phyloP scores from a whole-genome alignment of 2,888 invertebrate species.

The Ichneumoninae sp. region DNA sequence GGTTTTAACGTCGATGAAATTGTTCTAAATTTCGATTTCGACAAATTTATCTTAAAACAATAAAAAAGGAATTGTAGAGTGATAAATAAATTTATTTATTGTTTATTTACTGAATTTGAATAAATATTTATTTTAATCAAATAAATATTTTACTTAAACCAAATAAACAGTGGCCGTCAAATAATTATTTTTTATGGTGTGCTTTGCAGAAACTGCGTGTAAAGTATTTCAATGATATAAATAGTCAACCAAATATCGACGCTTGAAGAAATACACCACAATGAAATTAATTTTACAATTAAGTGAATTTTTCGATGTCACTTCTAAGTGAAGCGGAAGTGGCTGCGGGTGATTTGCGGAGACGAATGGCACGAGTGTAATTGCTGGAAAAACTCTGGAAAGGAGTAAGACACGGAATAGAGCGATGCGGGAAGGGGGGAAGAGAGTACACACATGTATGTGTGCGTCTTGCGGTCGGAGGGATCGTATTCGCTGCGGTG shows the following conservation, averaged over 20 bases:
- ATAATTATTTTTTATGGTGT: too few relatives aligned
- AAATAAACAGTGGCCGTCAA: too few relatives aligned
- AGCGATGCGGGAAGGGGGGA: not conserved
- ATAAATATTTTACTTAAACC: too few relatives aligned
- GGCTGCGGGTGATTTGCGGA: not conserved
- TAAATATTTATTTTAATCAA: too few relatives aligned
- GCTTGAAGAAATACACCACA: not conserved
- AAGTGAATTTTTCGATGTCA: not conserved
- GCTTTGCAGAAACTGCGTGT: too few relatives aligned
- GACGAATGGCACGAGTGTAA: not conserved
- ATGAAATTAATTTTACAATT: not conserved
- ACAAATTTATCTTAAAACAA: too few relatives aligned
- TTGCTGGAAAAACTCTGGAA: slow-evolving; percentile 13
- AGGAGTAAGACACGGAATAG: not conserved
- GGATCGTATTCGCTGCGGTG: slow-evolving; percentile 11
- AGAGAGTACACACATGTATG: not conserved
- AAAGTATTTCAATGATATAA: not conserved
- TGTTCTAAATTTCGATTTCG: too few relatives aligned
- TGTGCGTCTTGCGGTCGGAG: not conserved
- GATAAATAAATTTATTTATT: too few relatives aligned
- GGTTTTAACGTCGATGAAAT: too few relatives aligned
- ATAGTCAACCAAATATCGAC: not conserved
- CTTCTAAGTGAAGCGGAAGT: not conserved
- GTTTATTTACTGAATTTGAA: too few relatives aligned
- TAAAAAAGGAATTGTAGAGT: too few relatives aligned